Evolutionary conservation across 1,140 invertebrate species (phyloP).

Genomic region (Drosophila ercepeae): DNA sequence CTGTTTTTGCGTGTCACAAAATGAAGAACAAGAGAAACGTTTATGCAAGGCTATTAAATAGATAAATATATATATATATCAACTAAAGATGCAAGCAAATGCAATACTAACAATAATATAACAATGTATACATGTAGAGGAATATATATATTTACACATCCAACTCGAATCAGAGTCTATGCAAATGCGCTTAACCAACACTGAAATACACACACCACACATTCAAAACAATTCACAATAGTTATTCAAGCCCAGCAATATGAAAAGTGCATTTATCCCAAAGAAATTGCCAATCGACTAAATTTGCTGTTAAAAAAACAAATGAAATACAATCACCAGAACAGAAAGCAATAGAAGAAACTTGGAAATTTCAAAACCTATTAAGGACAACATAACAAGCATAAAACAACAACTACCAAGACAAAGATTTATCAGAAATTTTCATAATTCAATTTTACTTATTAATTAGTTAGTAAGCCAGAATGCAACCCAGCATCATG

Average conservation of each 20-base stretch:
- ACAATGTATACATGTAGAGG: slow-evolving; percentile 64
- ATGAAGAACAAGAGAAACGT: slow-evolving; percentile 40
- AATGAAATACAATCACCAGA: slow-evolving; percentile 13
- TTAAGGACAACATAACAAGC: slow-evolving; percentile 17
- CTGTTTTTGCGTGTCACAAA: slow-evolving; percentile 77
- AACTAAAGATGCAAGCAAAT: slow-evolving; percentile 54
- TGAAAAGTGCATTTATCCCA: slow-evolving; percentile 76
- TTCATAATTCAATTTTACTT: slow-evolving; percentile 69
- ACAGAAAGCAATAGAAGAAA: slow-evolving; percentile 48
- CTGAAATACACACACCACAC: slow-evolving; percentile 16
- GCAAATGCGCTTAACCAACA: slow-evolving; percentile 53
- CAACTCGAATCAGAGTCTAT: slow-evolving; percentile 32
- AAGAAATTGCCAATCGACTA: slow-evolving; percentile 71
- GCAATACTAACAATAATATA: slow-evolving; percentile 73
- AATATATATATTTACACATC: slow-evolving; percentile 76
- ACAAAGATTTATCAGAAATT: slow-evolving; percentile 49
- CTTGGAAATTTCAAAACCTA: slow-evolving; percentile 4
- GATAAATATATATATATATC: slow-evolving; percentile 57
- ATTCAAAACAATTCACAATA: slow-evolving; percentile 29
- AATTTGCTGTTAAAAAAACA: slow-evolving; percentile 31
- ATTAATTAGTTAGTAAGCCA: slow-evolving; percentile 77
- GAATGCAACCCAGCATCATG: slow-evolving; percentile 32
- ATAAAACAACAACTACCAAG: slow-evolving; percentile 37
- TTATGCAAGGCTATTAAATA: slow-evolving; percentile 59
- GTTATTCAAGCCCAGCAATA: slow-evolving; percentile 44